Percentiles rank a stretch among this genome's conserved stretches.
phyloP scores from a whole-genome alignment of 2,888 invertebrate species.

The Andrena trimmerana region DNA sequence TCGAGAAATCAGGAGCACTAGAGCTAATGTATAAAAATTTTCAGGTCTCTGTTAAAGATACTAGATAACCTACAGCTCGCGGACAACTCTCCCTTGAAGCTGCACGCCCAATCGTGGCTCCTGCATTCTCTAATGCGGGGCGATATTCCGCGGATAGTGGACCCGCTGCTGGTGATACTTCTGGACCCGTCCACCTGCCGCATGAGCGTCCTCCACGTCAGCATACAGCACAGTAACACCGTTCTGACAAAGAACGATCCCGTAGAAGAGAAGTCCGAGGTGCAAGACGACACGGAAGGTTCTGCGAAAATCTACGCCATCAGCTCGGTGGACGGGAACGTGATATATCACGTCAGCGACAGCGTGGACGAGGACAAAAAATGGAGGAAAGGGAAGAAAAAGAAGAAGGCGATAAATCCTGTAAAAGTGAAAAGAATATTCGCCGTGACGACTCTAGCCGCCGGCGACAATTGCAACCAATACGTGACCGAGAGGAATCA shows the following conservation, averaged over 20 bases:
- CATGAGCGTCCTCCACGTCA: constrained; percentile 92
- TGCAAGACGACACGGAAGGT: constrained; percentile 81
- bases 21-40: constrained; percentile 61
- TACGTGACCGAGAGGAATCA: constrained; percentile 85
- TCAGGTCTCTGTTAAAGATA: constrained; percentile 90
- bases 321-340: constrained; percentile 92
- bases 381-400: constrained; percentile 77
- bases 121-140: constrained; percentile 90
- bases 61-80: constrained; percentile 89
- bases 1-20: too few relatives aligned
- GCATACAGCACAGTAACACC: constrained; percentile 87
- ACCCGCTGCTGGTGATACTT: constrained; percentile 91
- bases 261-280: constrained; percentile 79
- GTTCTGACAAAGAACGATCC: constrained; percentile 80
- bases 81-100: constrained; percentile 87
- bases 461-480: constrained; percentile 84
- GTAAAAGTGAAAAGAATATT: constrained; percentile 86
- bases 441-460: constrained; percentile 86
- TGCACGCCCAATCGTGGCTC: constrained; percentile 91
- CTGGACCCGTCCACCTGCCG: constrained; percentile 92
- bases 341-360: constrained; percentile 88
- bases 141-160: constrained; percentile 92
- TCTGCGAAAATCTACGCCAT: constrained; percentile 91
- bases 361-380: constrained; percentile 81
- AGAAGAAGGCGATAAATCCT: constrained; percentile 80